A percentile compares a stretch with the other conserved stretches of the same genome.
These are phyloP conservation scores for Agrochola macilenta DNA, from an alignment of 2,888 invertebrate genomes.

Conservation along the genomic window DNA sequence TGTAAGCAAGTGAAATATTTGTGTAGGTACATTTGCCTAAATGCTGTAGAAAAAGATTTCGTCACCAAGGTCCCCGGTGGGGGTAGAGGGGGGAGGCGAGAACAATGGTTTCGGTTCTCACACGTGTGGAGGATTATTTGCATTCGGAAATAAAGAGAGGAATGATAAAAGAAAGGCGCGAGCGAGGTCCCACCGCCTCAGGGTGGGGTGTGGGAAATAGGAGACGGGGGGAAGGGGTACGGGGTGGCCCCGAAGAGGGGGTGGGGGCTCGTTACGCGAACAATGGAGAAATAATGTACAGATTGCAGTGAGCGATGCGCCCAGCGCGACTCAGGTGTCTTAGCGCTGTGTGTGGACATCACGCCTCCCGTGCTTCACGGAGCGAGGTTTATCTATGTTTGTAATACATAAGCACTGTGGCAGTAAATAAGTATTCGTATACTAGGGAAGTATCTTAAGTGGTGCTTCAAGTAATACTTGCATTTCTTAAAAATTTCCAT, in stretches of 20 bases:
- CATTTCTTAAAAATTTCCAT: conserved; percentile 6
- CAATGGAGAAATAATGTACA: conserved; percentile 91
- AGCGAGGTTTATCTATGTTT: conserved; percentile 60
- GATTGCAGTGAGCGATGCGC: conserved; percentile 91
- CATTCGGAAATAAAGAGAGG: conserved; percentile 91
- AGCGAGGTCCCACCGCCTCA: conserved; percentile 89
- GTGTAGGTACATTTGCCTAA: conserved; percentile 86
- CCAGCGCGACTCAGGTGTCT: conserved; percentile 90
- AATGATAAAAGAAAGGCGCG: conserved; percentile 91
- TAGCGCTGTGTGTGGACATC: conserved; percentile 84
- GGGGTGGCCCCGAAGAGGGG: conserved; percentile 75
- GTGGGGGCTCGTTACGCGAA: conserved; percentile 90
- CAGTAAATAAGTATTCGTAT: conserved; percentile 46
- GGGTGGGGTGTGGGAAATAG: conserved; percentile 89
- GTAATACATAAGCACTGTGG: conserved; percentile 51
- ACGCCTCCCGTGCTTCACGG: conserved; percentile 70
- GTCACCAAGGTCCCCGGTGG: conserved; percentile 89
- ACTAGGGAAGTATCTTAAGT: conserved; percentile 23
- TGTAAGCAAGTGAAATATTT: conserved; percentile 77
- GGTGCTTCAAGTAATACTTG: conserved; percentile 14
- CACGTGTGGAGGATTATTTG: conserved; percentile 91
- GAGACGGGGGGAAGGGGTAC: conserved; percentile 75
- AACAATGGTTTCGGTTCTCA: conserved; percentile 91
- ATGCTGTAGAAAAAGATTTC: conserved; percentile 89
- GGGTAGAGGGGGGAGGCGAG: conserved; percentile 86